Conservation (phyloP, 2,888 invertebrate species). For the Noctua fimbriata region DNA sequence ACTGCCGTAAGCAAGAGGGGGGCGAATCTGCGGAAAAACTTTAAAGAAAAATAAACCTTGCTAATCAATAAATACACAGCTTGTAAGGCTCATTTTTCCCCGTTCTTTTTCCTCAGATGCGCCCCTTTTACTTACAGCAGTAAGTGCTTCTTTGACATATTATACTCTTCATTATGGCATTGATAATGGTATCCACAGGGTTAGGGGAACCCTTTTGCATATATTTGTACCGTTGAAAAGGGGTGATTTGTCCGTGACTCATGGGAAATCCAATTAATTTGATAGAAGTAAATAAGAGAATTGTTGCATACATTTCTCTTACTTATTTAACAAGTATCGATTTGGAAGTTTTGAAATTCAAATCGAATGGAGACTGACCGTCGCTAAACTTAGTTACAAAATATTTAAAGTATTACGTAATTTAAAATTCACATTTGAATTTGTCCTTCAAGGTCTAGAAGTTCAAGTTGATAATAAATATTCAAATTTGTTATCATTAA, state of each 20-base stretch:
- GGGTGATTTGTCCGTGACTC: conserved; percentile 14
- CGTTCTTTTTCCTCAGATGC: not conserved
- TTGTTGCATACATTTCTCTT: not conserved
- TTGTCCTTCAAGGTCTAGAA: conserved; percentile 32
- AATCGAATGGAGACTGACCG: not conserved
- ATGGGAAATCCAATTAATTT: not conserved
- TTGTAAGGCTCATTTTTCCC: not conserved
- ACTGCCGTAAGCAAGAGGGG: not conserved
- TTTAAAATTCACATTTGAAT: conserved; percentile 24
- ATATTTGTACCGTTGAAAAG: conserved; percentile 16
- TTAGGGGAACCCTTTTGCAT: conserved; percentile 24
- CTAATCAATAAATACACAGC: not conserved
- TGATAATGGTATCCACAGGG: conserved; percentile 19
- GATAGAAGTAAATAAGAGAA: not conserved
- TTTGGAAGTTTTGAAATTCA: not conserved
- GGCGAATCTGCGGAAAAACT: not conserved
- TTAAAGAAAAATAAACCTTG: not conserved
- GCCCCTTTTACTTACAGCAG: not conserved
- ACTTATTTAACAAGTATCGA: not conserved
- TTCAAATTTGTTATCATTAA: conserved; percentile 1
- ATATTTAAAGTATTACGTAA: conserved; percentile 18
- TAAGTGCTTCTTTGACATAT: conserved; percentile 3
- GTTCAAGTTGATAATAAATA: conserved; percentile 34
- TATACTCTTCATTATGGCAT: conserved; percentile 4
- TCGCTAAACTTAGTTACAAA: not conserved